Evolutionary conservation across 2,113 vertebrate species (phyloP), one percentile per base, ranked within the genome.

Genomic region (Rousettus leschenaultii): DNA sequence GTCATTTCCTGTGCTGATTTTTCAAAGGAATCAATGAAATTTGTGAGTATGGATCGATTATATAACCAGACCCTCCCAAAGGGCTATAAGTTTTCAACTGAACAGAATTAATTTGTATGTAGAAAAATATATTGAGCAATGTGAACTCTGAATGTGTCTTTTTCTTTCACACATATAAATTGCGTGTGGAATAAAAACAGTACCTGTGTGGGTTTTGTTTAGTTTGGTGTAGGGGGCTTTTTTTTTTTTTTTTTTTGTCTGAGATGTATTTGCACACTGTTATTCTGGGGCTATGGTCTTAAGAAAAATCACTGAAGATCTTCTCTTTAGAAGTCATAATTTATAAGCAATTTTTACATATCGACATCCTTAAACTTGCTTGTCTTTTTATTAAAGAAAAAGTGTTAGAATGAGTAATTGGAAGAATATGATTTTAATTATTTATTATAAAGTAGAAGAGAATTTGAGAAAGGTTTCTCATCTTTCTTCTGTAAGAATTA

Each of bases 361-460:
- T 24, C 30, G 18, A n/a, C 3, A 28, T 53, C 43, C 38, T 93
- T 84, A 87, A 79, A 35, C 4, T n/a, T 78, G 11, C 84, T 85
- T 93, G 40, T 71, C 24, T 65, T 89, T 94, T 84, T 24, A 71
- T 68, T 57, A 55, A 61, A 65, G 38, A 84, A 63, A 93, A 93
- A n/a, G 12, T 63, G 3, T 74, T 95, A 78, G 7, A 18, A 57
- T 73, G 22, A 92, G 45, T 53, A 61, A 63, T 45, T 35, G 2
- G 24, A 95, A 89, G 16, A 93, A 95, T 92, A 84, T 16, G 13
- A 79, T 89, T 95, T 90, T 74, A 78, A 78, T 85, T 89, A 38
- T 78, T 86, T 87, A n/a, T 68, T 89, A 43, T 75, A 79, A 28
- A 15, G 4, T 35, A 73, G 14, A 83, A 48, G 38, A 70, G 30